Base-by-base conservation (phyloP, 2,888 invertebrate genomes). In the Andrena hattorfiana region DNA sequence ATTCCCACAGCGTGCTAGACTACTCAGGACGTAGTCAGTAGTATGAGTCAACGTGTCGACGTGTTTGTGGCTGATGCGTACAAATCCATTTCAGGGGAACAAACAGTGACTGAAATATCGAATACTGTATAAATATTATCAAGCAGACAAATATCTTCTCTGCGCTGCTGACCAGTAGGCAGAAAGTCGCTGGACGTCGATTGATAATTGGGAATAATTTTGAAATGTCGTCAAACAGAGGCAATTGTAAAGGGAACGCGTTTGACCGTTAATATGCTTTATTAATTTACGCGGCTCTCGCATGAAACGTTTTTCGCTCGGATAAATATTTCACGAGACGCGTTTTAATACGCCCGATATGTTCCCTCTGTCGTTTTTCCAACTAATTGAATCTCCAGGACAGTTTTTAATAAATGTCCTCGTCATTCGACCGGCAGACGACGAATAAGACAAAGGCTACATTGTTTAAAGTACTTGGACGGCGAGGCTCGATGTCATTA, bases 251-350 rank as follows among this genome's bases (percentile, higher is more conserved):
- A 60, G 13, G 26, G 26, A 6, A 49, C 32, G n/a, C 66, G 66
- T 51, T 35, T 32, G 20, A 48, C 1, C 73, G 64, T 28, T 60
- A 60, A 70, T 67, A 49, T 49, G 70, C 70, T 79, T 79, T 74
- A 81, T 82, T 74, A 80, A 69, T 70, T 80, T 54, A 54, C 56
- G 16, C 13, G 51, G 26, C 26, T 66, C 26, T 23, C 63, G 23
- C 28, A 16, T 20, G 48, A n/a, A 13, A 23, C 74, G 66, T 62
- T 74, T 82, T 60, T 66, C 66, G 70, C 66, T 32, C 54, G 26
- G 60, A 81, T 74, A 70, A 70, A 82, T 66, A 74, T 81, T 70
- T 48, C 49, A 28, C 69, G 35, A 54, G 69, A 56, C 32, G 70
- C 26, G 51, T 80, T 80, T 74, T 74, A 64, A 79, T 79, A 51